These are phyloP conservation scores for Chlorospingus semifuscus DNA, from an alignment of 2,797 vertebrate genomes.

Conservation along the genomic window DNA sequence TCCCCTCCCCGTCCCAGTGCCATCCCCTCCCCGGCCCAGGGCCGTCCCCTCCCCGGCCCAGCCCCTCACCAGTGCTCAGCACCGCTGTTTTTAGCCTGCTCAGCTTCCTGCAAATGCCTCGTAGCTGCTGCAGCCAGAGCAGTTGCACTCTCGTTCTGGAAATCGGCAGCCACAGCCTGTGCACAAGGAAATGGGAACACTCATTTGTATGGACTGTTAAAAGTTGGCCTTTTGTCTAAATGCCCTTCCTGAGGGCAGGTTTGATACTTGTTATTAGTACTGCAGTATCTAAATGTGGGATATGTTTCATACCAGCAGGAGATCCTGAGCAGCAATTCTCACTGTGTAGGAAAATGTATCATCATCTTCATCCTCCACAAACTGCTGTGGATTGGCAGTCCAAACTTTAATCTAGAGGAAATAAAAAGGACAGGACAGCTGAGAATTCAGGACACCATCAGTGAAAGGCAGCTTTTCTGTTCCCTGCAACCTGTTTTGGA, in stretches of 20 bases:
- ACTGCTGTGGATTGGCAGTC: slow-evolving; percentile 97
- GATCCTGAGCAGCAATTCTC: slow-evolving; percentile 95
- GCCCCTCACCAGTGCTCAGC: slow-evolving; percentile 89
- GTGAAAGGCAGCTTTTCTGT: background rate
- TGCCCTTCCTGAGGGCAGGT: background rate
- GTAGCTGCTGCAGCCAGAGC: slow-evolving; percentile 95
- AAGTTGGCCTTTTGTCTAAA: background rate
- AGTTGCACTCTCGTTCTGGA: slow-evolving; percentile 95
- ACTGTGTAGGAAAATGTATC: slow-evolving; percentile 98
- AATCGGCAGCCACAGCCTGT: slow-evolving; percentile 95
- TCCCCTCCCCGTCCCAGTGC: background rate
- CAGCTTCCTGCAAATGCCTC: slow-evolving; percentile 93
- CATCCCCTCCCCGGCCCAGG: background rate
- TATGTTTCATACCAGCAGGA: slow-evolving; percentile 86
- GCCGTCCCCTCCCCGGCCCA: accelerated
- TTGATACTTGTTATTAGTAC: background rate
- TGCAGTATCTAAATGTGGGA: background rate
- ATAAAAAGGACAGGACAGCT: background rate
- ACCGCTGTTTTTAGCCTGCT: slow-evolving; percentile 87
- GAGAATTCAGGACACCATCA: background rate
- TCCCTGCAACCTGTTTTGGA: background rate
- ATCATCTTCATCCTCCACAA: slow-evolving; percentile 98
- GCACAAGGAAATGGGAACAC: background rate
- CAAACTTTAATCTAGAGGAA: slow-evolving; percentile 90
- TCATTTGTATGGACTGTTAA: background rate